Evolutionary conservation across 2,113 vertebrate species (phyloP).

Genomic region (Rhineura floridana): DNA sequence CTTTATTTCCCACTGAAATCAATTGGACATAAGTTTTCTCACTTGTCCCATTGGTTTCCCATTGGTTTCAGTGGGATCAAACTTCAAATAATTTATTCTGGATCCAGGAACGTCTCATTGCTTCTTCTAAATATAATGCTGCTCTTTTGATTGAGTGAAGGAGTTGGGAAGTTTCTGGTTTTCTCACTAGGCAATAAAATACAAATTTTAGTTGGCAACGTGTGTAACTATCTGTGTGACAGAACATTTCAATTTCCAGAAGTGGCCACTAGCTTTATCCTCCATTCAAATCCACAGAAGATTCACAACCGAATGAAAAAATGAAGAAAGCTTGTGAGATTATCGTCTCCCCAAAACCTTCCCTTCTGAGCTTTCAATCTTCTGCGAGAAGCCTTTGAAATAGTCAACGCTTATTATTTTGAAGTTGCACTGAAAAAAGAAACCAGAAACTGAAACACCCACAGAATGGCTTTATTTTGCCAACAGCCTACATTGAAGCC

Average conservation of each 20-base stretch:
- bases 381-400: background rate
- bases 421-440: background rate
- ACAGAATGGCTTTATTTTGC: slow-evolving; percentile 9
- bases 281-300: background rate
- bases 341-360: background rate
- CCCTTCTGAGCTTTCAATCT: background rate
- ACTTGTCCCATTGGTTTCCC: no score
- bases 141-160: no score
- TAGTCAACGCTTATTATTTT: slow-evolving; percentile 17
- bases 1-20: no score
- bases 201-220: no score
- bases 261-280: background rate
- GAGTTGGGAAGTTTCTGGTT: no score
- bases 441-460: background rate
- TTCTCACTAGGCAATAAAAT: no score
- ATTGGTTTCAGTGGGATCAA: no score
- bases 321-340: background rate
- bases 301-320: background rate
- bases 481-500: background rate
- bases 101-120: no score
- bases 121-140: no score
- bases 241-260: background rate
- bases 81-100: no score
- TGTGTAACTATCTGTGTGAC: background rate
- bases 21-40: no score